Base-by-base conservation (phyloP, 1,140 invertebrate species). In the Atta colombica region DNA sequence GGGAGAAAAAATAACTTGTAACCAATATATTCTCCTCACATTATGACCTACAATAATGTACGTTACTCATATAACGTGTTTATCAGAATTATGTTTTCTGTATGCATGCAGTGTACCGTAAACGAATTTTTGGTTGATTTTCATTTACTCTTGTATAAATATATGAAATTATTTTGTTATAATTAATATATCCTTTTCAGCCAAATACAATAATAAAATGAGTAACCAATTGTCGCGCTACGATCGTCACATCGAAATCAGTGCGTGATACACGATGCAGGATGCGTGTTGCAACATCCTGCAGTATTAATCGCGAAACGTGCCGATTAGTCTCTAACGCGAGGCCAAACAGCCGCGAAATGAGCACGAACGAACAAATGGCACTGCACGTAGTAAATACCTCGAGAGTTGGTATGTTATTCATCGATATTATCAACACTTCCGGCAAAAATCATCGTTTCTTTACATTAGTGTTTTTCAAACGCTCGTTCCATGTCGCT, bases 201-300 rank as follows among this genome's bases (percentile, higher is more conserved):
- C 1, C n/a, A 3, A 53, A 66, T 10, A 39, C 10, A 71, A 82
- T 61, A 60, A 82, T 45, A 60, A 72, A 45, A 49, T 72, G 28
- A 82, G 10, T 49, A 49, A 45, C 45, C 12, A 60, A 61, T 25
- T 21, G 39, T 21, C 39, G 4, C 53, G 39, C 3, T 25, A 8
- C 39, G 31, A 31, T 61, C 39, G 80, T 8, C 21, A n/a, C 8
- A 18, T 51, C 55, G 69, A 84, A 21, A 4, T 21, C 21, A 35
- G 45, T 74, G 72, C 69, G 80, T 61, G 55, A 21, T 61, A 63
- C 55, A 14, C 69, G 39, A 63, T 74, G 55, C 80, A 61, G 80
- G 55, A 84, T 58, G 69, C 69, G n/a, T 84, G 58, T 63, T n/a
- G 80, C 55, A 84, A 84, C 69, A 84, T 84, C 80, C 80, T 84